phyloP scores from a whole-genome alignment of 2,888 invertebrate species.

The Orgyia antiqua region DNA sequence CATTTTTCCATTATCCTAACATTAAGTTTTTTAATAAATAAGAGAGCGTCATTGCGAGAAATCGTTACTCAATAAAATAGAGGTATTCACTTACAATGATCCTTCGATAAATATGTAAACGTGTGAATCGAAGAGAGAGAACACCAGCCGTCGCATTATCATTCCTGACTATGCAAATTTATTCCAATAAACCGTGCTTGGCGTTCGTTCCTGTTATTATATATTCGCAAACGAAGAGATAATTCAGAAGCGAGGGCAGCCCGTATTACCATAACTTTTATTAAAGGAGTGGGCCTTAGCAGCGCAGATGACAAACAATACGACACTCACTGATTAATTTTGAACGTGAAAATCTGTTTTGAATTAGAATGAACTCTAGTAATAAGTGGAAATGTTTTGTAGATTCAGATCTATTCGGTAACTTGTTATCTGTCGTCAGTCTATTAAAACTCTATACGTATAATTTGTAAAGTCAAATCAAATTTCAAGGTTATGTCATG shows the following conservation, averaged over 20 bases:
- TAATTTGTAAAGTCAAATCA: slow-evolving; percentile 6
- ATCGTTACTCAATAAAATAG: slow-evolving; percentile 33
- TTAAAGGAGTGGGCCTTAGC: slow-evolving; percentile 66
- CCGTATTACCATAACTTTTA: slow-evolving; percentile 75
- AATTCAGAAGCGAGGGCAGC: slow-evolving; percentile 65
- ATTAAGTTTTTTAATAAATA: too few species aligned
- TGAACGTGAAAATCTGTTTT: slow-evolving; percentile 66
- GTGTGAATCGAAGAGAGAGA: slow-evolving; percentile 58
- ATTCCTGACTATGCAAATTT: slow-evolving; percentile 73
- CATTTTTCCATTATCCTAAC: too few species aligned
- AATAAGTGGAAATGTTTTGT: slow-evolving; percentile 10
- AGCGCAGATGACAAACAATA: slow-evolving; percentile 62
- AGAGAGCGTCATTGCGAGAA: too few species aligned
- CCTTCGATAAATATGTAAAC: slow-evolving; percentile 72
- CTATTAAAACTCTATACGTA: not conserved
- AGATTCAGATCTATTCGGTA: slow-evolving; percentile 6
- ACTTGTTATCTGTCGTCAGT: slow-evolving; percentile 5
- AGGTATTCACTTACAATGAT: slow-evolving; percentile 46
- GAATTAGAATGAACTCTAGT: slow-evolving; percentile 55
- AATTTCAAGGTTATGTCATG: slow-evolving; percentile 11
- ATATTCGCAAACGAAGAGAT: slow-evolving; percentile 76
- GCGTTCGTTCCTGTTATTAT: slow-evolving; percentile 68
- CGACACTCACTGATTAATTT: slow-evolving; percentile 65
- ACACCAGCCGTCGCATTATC: slow-evolving; percentile 45
- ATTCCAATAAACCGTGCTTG: slow-evolving; percentile 72